Percentiles rank a stretch among this genome's conserved stretches.
Conservation (phyloP, 1,140 invertebrate species). For the Rhyacophila brunnea region DNA sequence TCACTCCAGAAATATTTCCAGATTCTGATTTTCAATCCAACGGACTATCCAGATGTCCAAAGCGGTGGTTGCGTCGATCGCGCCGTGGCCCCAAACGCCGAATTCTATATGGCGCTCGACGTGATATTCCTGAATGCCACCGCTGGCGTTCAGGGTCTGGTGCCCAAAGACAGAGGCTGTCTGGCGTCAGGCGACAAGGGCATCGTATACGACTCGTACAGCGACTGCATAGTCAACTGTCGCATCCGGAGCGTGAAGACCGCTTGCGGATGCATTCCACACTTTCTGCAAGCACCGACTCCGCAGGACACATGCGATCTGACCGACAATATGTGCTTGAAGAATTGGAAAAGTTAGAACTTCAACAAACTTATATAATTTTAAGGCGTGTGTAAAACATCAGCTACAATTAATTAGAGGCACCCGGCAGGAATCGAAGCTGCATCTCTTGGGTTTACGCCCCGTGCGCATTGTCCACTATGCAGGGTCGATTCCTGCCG, state of each 20-base stretch:
- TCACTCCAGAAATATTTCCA: slow-evolving; percentile 31
- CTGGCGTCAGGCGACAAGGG: slow-evolving; percentile 50
- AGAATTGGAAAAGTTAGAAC: slow-evolving; percentile 30
- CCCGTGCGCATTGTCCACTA: no score
- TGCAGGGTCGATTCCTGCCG: no score
- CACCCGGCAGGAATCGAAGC: no score
- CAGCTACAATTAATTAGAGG: no score
- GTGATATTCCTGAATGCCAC: slow-evolving; percentile 44
- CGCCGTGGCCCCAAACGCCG: slow-evolving; percentile 43
- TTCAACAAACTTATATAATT: no score
- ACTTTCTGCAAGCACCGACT: slow-evolving; percentile 49
- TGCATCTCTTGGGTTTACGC: no score
- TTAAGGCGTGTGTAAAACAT: no score
- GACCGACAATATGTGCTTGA: slow-evolving; percentile 44
- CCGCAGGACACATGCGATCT: slow-evolving; percentile 48
- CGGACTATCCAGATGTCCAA: slow-evolving; percentile 50
- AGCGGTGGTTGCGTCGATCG: slow-evolving; percentile 51
- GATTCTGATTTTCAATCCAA: slow-evolving; percentile 50
- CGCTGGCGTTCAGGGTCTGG: slow-evolving; percentile 46
- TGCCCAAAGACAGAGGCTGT: slow-evolving; percentile 42
- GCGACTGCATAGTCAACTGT: slow-evolving; percentile 57
- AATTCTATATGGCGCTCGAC: slow-evolving; percentile 39
- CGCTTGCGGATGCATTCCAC: slow-evolving; percentile 57
- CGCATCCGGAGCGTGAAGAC: slow-evolving; percentile 51
- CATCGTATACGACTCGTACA: slow-evolving; percentile 39